These are phyloP conservation scores for Procavia capensis DNA, from an alignment of 2,113 vertebrate species.

Conservation along the genomic window DNA sequence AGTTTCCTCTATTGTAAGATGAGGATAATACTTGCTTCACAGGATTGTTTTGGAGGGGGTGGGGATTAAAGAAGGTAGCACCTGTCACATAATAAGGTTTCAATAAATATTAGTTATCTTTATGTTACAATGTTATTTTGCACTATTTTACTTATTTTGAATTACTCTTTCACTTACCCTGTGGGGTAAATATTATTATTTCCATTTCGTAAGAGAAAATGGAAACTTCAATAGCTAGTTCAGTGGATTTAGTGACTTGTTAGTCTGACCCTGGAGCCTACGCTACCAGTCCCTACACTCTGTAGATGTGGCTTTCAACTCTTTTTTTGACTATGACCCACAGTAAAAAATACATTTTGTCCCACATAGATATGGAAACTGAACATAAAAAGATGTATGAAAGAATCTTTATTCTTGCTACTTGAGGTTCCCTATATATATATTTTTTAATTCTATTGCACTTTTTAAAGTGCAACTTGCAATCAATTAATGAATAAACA, in stretches of 20 bases:
- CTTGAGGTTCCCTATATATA: not conserved
- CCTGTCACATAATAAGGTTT: not conserved
- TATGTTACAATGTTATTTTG: not conserved
- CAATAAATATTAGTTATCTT: not conserved
- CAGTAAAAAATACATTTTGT: not conserved
- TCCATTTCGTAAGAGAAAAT: not conserved
- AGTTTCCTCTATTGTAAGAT: not conserved
- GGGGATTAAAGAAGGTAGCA: not conserved
- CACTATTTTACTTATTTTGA: not conserved
- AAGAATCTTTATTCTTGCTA: not conserved
- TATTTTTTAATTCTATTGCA: not conserved
- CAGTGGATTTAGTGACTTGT: not conserved
- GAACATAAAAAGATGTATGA: not conserved
- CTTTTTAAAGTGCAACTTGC: not conserved
- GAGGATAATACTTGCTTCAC: not conserved
- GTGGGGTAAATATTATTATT: not conserved
- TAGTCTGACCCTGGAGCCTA: not conserved
- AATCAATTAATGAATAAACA: not conserved
- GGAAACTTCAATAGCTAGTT: not conserved
- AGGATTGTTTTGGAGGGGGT: not conserved
- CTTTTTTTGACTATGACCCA: not conserved
- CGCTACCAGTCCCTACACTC: not conserved
- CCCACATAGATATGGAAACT: not conserved
- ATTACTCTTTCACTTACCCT: not conserved
- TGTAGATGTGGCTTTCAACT: not conserved